Evolutionary conservation across 2,888 invertebrate genomes (phyloP).

Genomic region (Cryptocephalus moraei): DNA sequence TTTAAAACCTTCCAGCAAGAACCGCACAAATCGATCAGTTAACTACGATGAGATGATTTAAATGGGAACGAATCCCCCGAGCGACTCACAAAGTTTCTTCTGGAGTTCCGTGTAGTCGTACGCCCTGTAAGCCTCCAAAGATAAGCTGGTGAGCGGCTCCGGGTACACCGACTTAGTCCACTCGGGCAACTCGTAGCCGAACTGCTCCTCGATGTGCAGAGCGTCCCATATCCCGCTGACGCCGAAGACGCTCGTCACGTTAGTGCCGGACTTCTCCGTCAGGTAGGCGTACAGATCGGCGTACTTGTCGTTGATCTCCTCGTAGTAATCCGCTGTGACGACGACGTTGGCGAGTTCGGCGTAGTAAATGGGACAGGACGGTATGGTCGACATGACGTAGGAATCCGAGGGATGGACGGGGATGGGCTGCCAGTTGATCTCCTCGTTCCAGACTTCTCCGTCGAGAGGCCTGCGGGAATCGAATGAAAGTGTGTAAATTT

Average conservation of each 20-base stretch:
- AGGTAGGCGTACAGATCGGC: conserved; percentile 38
- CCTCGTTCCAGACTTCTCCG: conserved; percentile 46
- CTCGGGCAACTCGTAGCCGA: conserved; percentile 4
- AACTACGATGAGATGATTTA: too few species aligned
- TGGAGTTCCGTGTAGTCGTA: neutral
- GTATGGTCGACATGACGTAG: conserved; percentile 24
- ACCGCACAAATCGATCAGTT: too few species aligned
- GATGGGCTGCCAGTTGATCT: conserved; percentile 59
- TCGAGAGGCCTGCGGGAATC: conserved; percentile 51
- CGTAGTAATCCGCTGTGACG: conserved; percentile 12
- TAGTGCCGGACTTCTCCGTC: conserved; percentile 1
- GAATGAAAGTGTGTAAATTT: too few species aligned
- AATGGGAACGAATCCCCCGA: too few species aligned
- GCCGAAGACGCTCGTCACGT: neutral
- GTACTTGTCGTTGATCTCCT: conserved; percentile 43
- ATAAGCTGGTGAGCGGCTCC: conserved; percentile 5
- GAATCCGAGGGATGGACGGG: conserved; percentile 54
- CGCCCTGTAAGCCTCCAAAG: neutral
- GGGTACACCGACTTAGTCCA: conserved; percentile 10
- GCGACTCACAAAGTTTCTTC: neutral
- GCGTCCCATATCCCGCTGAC: conserved; percentile 1
- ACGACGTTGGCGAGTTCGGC: conserved; percentile 1
- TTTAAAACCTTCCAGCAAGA: too few species aligned
- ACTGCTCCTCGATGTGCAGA: conserved; percentile 6
- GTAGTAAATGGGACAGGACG: neutral